Conservation (phyloP, 2,888 invertebrate species). For the Sarcophaga rosellei region DNA sequence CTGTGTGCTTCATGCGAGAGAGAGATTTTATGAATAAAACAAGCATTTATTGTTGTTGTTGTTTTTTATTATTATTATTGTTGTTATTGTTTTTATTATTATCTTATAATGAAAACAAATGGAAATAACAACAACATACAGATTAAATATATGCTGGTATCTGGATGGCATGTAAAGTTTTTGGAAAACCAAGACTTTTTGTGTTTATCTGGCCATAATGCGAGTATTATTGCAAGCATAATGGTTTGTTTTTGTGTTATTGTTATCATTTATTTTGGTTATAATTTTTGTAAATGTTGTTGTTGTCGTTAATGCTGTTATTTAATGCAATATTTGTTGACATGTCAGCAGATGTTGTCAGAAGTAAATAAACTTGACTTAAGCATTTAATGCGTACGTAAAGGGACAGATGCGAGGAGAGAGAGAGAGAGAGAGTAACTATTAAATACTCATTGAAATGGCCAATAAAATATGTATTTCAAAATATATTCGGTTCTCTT, state of each 20-base stretch:
- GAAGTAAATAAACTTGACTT: conserved; percentile 37
- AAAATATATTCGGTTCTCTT: no score
- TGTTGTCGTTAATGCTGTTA: background rate
- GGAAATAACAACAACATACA: no score
- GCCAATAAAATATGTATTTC: background rate
- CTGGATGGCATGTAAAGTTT: background rate
- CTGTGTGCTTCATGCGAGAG: no score
- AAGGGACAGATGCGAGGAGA: no score
- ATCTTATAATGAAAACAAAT: no score
- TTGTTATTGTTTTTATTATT: no score
- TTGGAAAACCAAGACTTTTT: background rate
- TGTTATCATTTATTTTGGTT: background rate
- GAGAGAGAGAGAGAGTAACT: background rate
- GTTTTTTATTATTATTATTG: no score
- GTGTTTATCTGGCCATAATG: conserved; percentile 23
- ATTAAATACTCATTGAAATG: background rate
- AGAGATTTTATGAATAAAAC: no score
- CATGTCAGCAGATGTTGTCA: conserved; percentile 40
- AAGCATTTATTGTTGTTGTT: no score
- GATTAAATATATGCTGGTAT: no score
- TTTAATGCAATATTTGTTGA: conserved; percentile 19
- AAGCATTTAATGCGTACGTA: background rate
- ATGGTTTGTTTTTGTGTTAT: conserved; percentile 2
- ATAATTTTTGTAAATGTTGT: background rate
- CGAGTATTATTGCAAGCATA: background rate